Percentiles rank a stretch among this genome's conserved stretches.
Conservation (phyloP, 2,888 invertebrate genomes). For the Pinctada fucata region DNA sequence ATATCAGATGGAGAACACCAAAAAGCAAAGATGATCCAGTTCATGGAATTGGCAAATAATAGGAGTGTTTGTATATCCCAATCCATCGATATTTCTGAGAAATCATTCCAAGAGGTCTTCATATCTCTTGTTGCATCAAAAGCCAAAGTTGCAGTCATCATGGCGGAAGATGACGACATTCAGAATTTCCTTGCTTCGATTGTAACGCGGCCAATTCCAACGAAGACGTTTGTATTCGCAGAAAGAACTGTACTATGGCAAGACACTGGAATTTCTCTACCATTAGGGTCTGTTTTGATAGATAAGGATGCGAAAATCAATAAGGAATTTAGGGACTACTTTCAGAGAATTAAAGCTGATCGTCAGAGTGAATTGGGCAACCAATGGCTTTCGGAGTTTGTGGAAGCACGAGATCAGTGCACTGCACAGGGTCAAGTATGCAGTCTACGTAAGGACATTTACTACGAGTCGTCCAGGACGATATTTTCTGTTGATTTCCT, state of each 20-base stretch:
- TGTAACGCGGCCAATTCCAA: conserved; percentile 33
- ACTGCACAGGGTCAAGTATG: conserved; percentile 6
- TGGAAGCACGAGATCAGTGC: conserved; percentile 29
- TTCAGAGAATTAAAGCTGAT: not conserved
- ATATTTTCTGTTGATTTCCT: conserved; percentile 58
- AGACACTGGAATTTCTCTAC: conserved; percentile 40
- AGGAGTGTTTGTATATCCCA: conserved; percentile 51
- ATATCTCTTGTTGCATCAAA: conserved; percentile 16
- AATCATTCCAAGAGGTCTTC: not conserved
- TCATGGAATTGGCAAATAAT: conserved; percentile 41
- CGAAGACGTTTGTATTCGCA: conserved; percentile 49
- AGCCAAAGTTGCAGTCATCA: conserved; percentile 42
- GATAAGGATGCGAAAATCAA: conserved; percentile 45
- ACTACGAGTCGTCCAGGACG: conserved; percentile 49
- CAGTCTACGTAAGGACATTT: conserved; percentile 4
- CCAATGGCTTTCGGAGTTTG: conserved; percentile 42
- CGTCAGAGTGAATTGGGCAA: conserved; percentile 26
- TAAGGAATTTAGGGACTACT: conserved; percentile 40
- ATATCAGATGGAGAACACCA: conserved; percentile 43
- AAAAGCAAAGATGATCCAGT: conserved; percentile 30
- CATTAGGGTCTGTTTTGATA: conserved; percentile 47
- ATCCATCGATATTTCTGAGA: not conserved
- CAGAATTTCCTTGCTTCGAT: conserved; percentile 41
- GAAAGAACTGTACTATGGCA: conserved; percentile 45
- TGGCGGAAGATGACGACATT: conserved; percentile 43